Percentiles rank a stretch among this genome's conserved stretches.
Evolutionary conservation across 2,888 invertebrate genomes (phyloP).

Genomic region (Petrolisthes manimaculis): DNA sequence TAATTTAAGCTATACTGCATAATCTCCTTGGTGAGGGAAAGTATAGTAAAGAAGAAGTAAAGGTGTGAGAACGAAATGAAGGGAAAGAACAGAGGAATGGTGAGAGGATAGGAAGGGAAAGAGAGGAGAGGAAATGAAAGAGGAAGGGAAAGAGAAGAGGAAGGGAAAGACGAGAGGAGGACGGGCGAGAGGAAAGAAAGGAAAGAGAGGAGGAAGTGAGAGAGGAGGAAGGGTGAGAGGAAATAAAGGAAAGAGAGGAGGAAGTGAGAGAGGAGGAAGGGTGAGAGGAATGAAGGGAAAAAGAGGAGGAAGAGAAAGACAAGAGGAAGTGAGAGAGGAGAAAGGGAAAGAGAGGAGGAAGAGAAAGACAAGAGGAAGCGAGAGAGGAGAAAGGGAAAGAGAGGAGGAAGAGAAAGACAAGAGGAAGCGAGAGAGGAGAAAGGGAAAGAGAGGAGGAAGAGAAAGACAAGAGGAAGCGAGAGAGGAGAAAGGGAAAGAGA

Average conservation of each 20-base stretch:
- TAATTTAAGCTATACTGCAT: too few relatives aligned
- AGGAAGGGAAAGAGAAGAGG: background rate
- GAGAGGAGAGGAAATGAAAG: background rate
- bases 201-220: background rate
- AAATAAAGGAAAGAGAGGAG: background rate
- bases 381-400: background rate
- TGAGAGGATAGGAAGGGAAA: background rate
- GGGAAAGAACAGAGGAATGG: background rate
- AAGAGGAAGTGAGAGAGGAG: too few relatives aligned
- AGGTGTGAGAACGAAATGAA: background rate
- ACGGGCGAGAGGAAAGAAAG: background rate
- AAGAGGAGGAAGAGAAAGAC: too few relatives aligned
- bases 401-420: background rate
- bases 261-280: slow-evolving; percentile 11
- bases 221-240: background rate
- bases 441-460: background rate
- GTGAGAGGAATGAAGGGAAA: background rate
- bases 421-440: background rate
- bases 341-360: background rate
- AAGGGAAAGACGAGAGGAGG: background rate
- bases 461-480: background rate
- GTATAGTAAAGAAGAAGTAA: background rate
- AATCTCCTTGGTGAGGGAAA: background rate
- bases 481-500: background rate
- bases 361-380: background rate